Base-by-base conservation (phyloP, 2,888 invertebrate species). In the Sturmia bella region DNA sequence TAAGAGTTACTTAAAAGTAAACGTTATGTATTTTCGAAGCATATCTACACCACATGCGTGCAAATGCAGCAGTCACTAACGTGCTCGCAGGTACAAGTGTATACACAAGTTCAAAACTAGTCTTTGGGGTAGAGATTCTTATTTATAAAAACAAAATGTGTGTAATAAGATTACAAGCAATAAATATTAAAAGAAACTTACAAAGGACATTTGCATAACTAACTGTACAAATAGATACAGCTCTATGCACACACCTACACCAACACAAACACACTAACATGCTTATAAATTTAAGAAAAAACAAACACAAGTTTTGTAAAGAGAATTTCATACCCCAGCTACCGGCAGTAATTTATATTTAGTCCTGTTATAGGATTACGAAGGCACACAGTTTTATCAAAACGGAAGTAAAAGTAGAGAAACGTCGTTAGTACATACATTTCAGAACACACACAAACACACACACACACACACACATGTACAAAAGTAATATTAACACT, bases 131-230 rank as follows among this genome's bases (percentile, higher is more conserved):
- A 50, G 52, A 63, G 45, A 41, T 32, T 45, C 17, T 74, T 56
- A 50, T 21, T 56, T 50, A 15, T 39, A 61, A 52, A 41, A 54
- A 32, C 32, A 15, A 32, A 43, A 59, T 68, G 59, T 77, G 32
- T 73, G 63, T 73, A 68, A 73, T 63, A 81, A 39, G 72, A 81
- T 77, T 77, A 81, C 61, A 68, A 43, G 72, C 76, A 76, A 81
- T 81, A 81, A 72, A 76, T 80, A 76, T 80, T 75, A 75, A 70
- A 70, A 64, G 77, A 72, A 70, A 57, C 32, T 61, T 69, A 54
- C 43, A 69, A 45, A 69, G 68, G 76, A 63, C 61, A 69, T 76
- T 61, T 63, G 61, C 76, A 69, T 45, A 69, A 37, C 45, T n/a
- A 17, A 43, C 6, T 15, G 24, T 17, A 39, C 13, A 68, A 19